These are phyloP conservation scores for Drosophila pseudotakahashii DNA, from an alignment of 2,888 invertebrate species.

Conservation along the genomic window DNA sequence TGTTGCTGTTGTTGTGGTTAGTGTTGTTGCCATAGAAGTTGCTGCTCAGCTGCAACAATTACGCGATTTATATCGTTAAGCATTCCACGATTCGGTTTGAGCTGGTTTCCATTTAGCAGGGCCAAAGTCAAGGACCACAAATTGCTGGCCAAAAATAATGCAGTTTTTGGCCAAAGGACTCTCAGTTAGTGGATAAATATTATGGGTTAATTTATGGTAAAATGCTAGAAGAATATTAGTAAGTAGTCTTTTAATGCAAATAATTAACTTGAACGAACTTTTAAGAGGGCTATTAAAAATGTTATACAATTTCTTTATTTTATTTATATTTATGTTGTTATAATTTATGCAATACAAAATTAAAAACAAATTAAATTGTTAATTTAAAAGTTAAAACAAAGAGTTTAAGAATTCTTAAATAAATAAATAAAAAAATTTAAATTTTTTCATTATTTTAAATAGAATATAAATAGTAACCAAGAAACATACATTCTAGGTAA, in stretches of 20 bases:
- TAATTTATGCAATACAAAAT: no score
- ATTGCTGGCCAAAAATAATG: conserved; percentile 6
- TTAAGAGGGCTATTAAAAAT: no score
- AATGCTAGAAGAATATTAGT: no score
- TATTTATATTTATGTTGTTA: no score
- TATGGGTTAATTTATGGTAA: not conserved
- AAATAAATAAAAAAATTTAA: no score
- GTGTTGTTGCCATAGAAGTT: conserved; percentile 32
- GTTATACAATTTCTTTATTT: no score
- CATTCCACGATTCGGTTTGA: conserved; percentile 43
- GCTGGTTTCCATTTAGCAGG: conserved; percentile 28
- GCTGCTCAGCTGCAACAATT: conserved; percentile 66
- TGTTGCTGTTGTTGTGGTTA: conserved; percentile 20
- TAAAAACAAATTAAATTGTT: no score
- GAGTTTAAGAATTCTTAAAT: no score
- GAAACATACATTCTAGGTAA: not conserved
- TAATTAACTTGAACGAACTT: no score
- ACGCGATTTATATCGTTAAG: conserved; percentile 64
- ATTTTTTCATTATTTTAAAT: not conserved
- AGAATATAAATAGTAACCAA: not conserved
- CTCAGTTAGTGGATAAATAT: not conserved
- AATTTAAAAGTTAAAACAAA: no score
- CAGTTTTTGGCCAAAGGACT: conserved; percentile 4
- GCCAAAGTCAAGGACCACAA: conserved; percentile 55
- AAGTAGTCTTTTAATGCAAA: no score